Evolutionary conservation across 2,113 vertebrate species (phyloP).

Genomic region (Jacana jacana): DNA sequence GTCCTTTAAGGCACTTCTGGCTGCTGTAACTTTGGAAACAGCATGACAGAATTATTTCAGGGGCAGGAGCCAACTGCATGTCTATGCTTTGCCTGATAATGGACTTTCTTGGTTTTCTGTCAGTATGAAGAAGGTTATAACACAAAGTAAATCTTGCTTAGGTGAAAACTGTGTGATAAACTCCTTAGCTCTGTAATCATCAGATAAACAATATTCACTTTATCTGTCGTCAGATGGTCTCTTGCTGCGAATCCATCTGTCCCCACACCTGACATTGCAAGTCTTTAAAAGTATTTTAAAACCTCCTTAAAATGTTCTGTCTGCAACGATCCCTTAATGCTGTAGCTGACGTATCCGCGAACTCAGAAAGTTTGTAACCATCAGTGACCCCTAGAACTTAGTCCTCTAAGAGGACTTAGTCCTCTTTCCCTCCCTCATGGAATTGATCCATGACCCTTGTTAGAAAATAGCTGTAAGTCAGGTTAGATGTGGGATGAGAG

Average conservation of each 20-base stretch:
- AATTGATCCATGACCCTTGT: not conserved
- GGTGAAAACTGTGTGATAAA: not conserved
- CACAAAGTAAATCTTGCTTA: not conserved
- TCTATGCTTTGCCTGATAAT: not conserved
- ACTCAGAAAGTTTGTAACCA: not conserved
- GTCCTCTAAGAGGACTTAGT: too few species aligned
- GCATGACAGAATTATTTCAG: not conserved
- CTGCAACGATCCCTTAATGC: not conserved
- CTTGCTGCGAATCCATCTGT: constrained; percentile 28
- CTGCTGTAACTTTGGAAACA: not conserved
- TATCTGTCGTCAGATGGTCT: not conserved
- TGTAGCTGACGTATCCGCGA: not conserved
- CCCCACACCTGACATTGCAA: not conserved
- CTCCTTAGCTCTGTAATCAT: not conserved
- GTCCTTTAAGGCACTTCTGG: not conserved
- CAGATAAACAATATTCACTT: not conserved
- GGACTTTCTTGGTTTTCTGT: not conserved
- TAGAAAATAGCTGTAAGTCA: not conserved
- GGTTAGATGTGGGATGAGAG: not conserved
- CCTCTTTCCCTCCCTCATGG: not conserved
- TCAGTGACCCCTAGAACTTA: not conserved
- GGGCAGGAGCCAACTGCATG: not conserved
- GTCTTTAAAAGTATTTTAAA: not conserved
- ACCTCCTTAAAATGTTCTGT: not conserved
- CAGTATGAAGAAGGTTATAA: not conserved